Percentiles rank a stretch among this genome's conserved stretches.
These are phyloP conservation scores for Eupithecia centaureata DNA, from an alignment of 2,888 invertebrate species.

Conservation along the genomic window DNA sequence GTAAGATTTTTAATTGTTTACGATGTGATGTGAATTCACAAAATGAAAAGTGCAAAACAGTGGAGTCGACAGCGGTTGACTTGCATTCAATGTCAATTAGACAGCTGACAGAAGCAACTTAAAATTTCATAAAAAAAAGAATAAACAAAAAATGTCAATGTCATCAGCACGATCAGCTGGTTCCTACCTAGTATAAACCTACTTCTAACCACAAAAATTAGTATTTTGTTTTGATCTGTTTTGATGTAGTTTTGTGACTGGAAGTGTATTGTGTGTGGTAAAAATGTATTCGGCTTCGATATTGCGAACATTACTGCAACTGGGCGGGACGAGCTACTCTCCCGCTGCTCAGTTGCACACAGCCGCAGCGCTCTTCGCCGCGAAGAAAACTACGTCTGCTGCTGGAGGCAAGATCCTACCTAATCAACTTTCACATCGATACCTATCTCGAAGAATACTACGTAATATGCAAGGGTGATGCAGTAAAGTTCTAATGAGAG, in stretches of 20 bases:
- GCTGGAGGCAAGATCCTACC: constrained; percentile 64
- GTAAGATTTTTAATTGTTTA: neutral
- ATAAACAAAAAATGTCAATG: too few species aligned
- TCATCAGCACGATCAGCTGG: neutral
- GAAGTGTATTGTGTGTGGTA: neutral
- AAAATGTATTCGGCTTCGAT: constrained; percentile 46
- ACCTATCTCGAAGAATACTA: neutral
- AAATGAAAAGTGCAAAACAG: too few species aligned
- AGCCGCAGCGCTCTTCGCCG: constrained; percentile 53
- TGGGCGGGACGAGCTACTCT: constrained; percentile 40
- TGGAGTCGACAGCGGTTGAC: too few species aligned
- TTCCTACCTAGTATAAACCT: too few species aligned
- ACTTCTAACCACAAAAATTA: constrained; percentile 25
- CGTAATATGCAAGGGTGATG: neutral
- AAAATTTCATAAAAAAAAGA: too few species aligned
- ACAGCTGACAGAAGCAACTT: neutral
- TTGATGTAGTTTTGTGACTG: neutral
- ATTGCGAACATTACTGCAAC: constrained; percentile 41
- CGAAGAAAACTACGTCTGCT: constrained; percentile 75
- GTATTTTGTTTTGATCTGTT: neutral
- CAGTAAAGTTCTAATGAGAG: neutral
- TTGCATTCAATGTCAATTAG: neutral
- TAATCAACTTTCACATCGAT: neutral
- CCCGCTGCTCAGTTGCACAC: constrained; percentile 54
- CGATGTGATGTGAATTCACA: too few species aligned